Percentiles rank a stretch among this genome's conserved stretches.
Evolutionary conservation across 2,113 vertebrate species (phyloP).

Genomic region (Pithys albifrons): DNA sequence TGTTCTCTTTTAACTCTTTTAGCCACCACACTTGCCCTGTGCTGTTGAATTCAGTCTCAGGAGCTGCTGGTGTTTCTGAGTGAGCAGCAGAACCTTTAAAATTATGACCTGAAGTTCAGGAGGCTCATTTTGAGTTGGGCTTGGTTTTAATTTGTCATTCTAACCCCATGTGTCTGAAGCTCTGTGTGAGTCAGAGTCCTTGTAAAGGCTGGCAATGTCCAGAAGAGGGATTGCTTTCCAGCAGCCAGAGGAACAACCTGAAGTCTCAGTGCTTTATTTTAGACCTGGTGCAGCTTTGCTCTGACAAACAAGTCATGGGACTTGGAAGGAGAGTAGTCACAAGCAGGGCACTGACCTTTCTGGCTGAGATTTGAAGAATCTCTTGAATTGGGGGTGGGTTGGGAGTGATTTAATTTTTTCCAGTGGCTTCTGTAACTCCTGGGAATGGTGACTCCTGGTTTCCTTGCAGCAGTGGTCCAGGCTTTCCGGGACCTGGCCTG

Average conservation of each 20-base stretch:
- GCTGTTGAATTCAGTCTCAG: neutral
- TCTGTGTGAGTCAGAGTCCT: conserved; percentile 10
- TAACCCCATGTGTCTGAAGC: conserved; percentile 6
- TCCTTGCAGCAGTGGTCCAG: conserved; percentile 85
- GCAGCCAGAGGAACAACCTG: neutral
- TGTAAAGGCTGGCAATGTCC: neutral
- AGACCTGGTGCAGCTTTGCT: neutral
- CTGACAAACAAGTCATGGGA: neutral
- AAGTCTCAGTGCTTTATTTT: neutral
- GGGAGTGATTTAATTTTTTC: neutral
- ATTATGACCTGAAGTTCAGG: neutral
- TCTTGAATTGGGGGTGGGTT: too few relatives aligned
- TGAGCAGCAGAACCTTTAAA: neutral
- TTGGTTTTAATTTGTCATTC: conserved; percentile 17
- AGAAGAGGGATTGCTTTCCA: neutral
- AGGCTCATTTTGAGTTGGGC: neutral
- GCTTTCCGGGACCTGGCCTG: conserved; percentile 92
- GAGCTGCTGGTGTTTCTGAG: neutral
- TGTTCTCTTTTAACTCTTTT: neutral
- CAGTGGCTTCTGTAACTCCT: neutral
- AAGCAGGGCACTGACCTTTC: neutral
- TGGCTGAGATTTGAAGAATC: neutral
- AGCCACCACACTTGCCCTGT: neutral
- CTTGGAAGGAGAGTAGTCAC: neutral
- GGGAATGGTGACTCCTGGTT: neutral